These are phyloP conservation scores for Nycticebus coucang DNA, from an alignment of 2,113 vertebrate genomes.

Conservation along the genomic window DNA sequence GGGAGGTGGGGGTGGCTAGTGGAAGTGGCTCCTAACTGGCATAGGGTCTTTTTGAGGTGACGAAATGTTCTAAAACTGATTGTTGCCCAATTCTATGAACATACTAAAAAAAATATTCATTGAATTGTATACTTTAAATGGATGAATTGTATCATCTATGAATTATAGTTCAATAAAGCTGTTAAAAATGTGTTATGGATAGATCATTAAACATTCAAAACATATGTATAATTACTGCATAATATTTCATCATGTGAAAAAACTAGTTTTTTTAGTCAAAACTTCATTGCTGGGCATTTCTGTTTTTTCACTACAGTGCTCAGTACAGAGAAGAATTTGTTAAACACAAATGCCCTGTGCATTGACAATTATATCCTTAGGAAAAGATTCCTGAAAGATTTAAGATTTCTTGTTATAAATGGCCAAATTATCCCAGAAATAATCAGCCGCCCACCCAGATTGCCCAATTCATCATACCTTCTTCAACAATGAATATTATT, in stretches of 20 bases:
- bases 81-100: not conserved
- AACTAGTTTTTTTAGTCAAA: conserved; percentile 4
- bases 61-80: not conserved
- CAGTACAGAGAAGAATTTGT: not conserved
- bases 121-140: not conserved
- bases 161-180: not conserved
- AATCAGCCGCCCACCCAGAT: too few relatives aligned
- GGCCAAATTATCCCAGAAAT: not conserved
- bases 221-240: not conserved
- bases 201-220: not conserved
- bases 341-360: not conserved
- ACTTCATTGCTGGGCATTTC: not conserved
- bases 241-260: not conserved
- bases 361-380: not conserved
- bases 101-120: not conserved
- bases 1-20: not conserved
- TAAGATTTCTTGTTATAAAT: not conserved
- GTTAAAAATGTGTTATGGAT: not conserved
- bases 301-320: not conserved
- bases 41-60: not conserved
- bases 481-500: not conserved
- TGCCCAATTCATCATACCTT: not conserved
- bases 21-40: not conserved
- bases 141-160: not conserved
- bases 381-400: not conserved